These are phyloP conservation scores for Athene cunicularia DNA, from an alignment of 2,113 vertebrate genomes.

Conservation along the genomic window DNA sequence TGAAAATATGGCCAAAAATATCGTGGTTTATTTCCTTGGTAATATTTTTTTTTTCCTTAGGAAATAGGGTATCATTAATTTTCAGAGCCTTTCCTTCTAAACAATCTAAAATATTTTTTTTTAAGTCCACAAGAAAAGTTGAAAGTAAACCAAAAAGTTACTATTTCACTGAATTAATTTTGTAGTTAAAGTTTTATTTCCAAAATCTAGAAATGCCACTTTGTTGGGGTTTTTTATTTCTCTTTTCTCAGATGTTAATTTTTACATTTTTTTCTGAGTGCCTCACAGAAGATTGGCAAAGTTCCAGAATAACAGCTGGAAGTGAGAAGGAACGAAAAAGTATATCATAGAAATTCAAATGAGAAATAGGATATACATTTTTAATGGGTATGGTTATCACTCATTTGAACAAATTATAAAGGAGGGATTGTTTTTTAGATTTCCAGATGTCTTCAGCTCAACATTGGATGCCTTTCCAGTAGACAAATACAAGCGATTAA, in stretches of 20 bases:
- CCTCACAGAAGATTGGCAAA: conserved; percentile 37
- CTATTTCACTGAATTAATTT: not conserved
- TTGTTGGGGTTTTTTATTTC: not conserved
- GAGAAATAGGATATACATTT: conserved; percentile 58
- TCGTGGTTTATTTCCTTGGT: not conserved
- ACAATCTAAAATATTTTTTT: not conserved
- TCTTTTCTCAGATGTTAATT: not conserved
- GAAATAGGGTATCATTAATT: not conserved
- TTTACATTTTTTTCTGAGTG: not conserved
- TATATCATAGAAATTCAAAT: conserved; percentile 56
- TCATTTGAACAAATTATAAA: conserved; percentile 60
- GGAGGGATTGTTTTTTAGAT: conserved; percentile 6
- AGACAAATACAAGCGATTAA: not conserved
- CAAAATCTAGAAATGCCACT: not conserved
- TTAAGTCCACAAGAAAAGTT: rapidly evolving
- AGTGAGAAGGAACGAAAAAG: conserved; percentile 38
- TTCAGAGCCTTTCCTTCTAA: not conserved
- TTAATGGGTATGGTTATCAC: conserved; percentile 45
- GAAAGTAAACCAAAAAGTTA: not conserved
- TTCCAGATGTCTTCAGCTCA: conserved; percentile 50
- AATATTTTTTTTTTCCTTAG: not conserved
- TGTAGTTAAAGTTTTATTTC: not conserved
- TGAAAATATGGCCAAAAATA: not conserved
- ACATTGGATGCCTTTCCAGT: not conserved
- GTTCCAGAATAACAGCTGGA: conserved; percentile 67